Conservation (phyloP, 2,888 invertebrate genomes). For the Athalia circularis region DNA sequence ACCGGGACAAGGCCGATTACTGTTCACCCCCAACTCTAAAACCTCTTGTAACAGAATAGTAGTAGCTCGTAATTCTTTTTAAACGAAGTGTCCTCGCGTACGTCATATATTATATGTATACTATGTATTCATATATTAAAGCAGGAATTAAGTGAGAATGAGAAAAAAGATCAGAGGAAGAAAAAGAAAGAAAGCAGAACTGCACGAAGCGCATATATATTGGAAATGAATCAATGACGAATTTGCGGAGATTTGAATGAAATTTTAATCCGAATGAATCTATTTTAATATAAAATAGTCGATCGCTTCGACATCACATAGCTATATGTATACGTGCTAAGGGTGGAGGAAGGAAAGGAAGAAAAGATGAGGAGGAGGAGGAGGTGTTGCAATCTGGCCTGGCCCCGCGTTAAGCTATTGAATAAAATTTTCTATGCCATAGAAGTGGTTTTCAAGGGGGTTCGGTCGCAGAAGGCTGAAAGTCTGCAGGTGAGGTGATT, state of each 20-base stretch:
- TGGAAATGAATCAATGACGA: no score
- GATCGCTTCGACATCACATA: not conserved
- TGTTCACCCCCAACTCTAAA: slow-evolving; percentile 29
- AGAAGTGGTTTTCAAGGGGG: slow-evolving; percentile 37
- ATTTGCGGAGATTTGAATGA: no score
- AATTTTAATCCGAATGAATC: no score
- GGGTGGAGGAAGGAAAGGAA: not conserved
- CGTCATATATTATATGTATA: no score
- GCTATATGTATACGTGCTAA: not conserved
- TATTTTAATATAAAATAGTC: no score
- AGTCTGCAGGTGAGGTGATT: not conserved
- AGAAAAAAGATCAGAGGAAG: no score
- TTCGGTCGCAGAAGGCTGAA: slow-evolving; percentile 6
- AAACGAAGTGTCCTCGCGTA: not conserved
- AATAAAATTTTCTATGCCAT: slow-evolving; percentile 38
- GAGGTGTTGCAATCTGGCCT: slow-evolving; percentile 9
- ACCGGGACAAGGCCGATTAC: slow-evolving; percentile 55
- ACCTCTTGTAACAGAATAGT: not conserved
- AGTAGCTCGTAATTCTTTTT: slow-evolving; percentile 11
- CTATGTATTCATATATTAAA: no score
- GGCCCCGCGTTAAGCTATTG: slow-evolving; percentile 32
- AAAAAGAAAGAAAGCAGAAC: no score
- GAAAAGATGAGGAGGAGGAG: not conserved
- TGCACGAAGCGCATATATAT: no score
- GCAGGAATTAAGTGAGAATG: no score